Percentiles rank a stretch among this genome's conserved stretches.
Conservation (phyloP, 2,888 invertebrate species). For the Conomelus anceps region DNA sequence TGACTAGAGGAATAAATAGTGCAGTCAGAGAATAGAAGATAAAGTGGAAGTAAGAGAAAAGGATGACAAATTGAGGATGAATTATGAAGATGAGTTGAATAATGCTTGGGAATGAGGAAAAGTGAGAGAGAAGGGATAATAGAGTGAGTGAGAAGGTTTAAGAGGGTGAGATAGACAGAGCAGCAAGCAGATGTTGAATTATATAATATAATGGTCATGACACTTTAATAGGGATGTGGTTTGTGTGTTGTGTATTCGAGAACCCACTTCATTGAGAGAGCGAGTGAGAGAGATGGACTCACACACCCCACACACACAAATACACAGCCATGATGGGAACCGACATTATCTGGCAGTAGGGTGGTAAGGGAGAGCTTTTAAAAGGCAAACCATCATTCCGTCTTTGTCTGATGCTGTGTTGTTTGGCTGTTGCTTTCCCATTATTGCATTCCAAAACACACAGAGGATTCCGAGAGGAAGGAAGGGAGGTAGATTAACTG, state of each 20-base stretch:
- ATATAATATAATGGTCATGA: slow-evolving; percentile 21
- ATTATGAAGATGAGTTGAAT: background rate
- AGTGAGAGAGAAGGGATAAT: background rate
- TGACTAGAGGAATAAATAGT: background rate
- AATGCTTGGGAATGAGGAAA: too few relatives aligned
- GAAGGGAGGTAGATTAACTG: background rate
- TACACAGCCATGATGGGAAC: slow-evolving; percentile 18
- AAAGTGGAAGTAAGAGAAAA: background rate
- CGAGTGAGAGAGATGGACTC: slow-evolving; percentile 4
- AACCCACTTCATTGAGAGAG: background rate
- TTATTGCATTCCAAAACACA: slow-evolving; percentile 26
- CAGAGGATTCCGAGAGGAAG: slow-evolving; percentile 1
- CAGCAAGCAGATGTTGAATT: slow-evolving; percentile 7
- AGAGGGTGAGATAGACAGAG: background rate
- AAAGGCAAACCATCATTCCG: slow-evolving; percentile 19
- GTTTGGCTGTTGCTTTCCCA: slow-evolving; percentile 25
- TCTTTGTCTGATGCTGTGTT: background rate
- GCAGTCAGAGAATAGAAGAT: background rate
- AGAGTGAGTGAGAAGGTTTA: background rate
- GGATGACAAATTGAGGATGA: background rate
- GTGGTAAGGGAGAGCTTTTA: slow-evolving; percentile 19
- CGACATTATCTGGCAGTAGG: slow-evolving; percentile 20
- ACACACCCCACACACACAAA: slow-evolving; percentile 20
- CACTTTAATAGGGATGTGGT: slow-evolving; percentile 22
- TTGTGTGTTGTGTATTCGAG: slow-evolving; percentile 9